A percentile compares a stretch with the other conserved stretches of the same genome.
These are phyloP conservation scores for Cephalopterus ornatus DNA, from an alignment of 2,113 vertebrate genomes.

Conservation along the genomic window DNA sequence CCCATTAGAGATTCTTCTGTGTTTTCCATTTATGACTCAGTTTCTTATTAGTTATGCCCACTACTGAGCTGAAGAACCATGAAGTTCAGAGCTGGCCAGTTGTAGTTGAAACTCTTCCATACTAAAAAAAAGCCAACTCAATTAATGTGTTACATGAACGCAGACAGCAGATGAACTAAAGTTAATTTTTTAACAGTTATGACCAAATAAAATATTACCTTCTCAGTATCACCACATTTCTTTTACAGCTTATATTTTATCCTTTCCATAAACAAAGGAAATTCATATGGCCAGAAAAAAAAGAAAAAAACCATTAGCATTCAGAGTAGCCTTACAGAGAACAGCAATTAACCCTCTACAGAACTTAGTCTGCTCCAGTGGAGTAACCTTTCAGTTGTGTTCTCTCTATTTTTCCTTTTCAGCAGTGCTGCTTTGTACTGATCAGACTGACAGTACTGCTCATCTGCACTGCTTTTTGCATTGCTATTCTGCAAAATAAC, in stretches of 20 bases:
- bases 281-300: background rate
- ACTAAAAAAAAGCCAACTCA: background rate
- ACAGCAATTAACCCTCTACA: background rate
- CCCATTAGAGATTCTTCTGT: background rate
- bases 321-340: background rate
- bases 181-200: background rate
- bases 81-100: background rate
- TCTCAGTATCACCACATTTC: background rate
- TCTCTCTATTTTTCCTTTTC: background rate
- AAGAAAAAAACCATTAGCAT: background rate
- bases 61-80: background rate
- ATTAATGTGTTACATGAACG: background rate
- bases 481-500: background rate
- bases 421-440: background rate
- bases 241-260: background rate
- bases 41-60: background rate
- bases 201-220: background rate
- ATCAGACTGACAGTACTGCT: background rate
- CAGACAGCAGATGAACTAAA: background rate
- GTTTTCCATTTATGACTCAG: background rate
- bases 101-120: background rate
- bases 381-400: background rate
- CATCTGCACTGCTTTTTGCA: background rate
- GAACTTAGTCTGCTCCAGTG: background rate
- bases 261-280: background rate